Conservation (phyloP, 1,140 invertebrate genomes). For the Antheraea mylitta region DNA sequence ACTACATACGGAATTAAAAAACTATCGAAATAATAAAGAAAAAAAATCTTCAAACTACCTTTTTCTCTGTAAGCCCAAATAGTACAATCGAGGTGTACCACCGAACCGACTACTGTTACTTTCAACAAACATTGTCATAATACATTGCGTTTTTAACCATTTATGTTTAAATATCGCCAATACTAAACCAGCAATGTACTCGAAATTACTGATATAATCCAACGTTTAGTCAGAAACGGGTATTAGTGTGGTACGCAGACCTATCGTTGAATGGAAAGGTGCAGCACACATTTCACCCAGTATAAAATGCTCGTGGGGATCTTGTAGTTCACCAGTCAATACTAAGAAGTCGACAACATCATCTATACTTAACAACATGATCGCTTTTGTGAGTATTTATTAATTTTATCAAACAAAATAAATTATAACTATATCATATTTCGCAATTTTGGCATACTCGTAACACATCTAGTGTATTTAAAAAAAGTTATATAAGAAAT, state of each 20-base stretch:
- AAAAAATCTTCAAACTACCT: conserved; percentile 24
- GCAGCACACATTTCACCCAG: conserved; percentile 64
- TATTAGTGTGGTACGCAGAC: conserved; percentile 2
- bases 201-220: not conserved
- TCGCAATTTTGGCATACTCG: not conserved
- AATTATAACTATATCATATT: not conserved
- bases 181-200: conserved; percentile 33
- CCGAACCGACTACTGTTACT: conserved; percentile 15
- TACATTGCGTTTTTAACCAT: not conserved
- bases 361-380: conserved; percentile 67
- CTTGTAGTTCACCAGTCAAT: conserved; percentile 61
- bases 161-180: not conserved
- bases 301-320: conserved; percentile 66
- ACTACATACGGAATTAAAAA: conserved; percentile 24
- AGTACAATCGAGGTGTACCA: conserved; percentile 31
- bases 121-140: not conserved
- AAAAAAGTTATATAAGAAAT: not conserved
- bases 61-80: conserved; percentile 29
- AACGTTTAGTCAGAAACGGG: not conserved
- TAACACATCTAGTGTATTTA: not conserved
- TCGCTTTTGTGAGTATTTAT: conserved; percentile 65
- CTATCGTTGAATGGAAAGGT: conserved; percentile 74
- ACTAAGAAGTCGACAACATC: conserved; percentile 54
- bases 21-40: conserved; percentile 20
- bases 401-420: conserved; percentile 2